phyloP scores from a whole-genome alignment of 2,113 vertebrate genomes.

The Pluvianellus socialis region DNA sequence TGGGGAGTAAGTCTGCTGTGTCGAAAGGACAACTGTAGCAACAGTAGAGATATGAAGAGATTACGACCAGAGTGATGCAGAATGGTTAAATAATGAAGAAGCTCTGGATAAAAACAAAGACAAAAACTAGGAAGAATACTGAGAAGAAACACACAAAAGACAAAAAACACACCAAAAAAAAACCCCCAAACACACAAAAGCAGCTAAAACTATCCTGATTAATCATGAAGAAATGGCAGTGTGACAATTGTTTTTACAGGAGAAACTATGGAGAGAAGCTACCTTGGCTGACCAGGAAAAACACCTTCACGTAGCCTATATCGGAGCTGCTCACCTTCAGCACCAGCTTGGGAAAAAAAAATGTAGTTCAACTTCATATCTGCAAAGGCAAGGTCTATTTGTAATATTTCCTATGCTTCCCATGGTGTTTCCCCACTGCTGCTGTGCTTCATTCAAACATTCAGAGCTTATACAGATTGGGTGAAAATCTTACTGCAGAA shows the following conservation, averaged over 20 bases:
- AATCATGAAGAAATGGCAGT: not conserved
- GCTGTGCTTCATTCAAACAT: not conserved
- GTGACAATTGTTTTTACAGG: not conserved
- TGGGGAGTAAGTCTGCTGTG: not conserved
- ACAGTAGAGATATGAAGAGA: not conserved
- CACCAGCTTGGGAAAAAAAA: not conserved
- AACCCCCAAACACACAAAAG: not conserved
- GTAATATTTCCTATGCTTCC: not conserved
- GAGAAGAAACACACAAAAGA: not conserved
- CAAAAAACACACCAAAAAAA: not conserved
- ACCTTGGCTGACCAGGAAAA: not conserved
- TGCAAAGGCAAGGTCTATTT: not conserved
- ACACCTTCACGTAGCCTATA: not conserved
- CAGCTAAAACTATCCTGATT: not conserved
- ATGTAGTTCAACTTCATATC: not conserved
- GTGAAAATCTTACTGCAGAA: not conserved
- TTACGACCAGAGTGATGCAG: rapidly evolving
- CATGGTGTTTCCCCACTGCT: not conserved
- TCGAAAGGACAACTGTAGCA: not conserved
- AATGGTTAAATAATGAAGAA: not conserved
- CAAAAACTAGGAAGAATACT: not conserved
- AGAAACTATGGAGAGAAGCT: not conserved
- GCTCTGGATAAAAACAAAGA: not conserved
- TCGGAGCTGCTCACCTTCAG: not conserved
- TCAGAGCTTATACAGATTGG: not conserved